These are phyloP conservation scores for Gymnosoma rotundatum DNA, from an alignment of 2,888 invertebrate species.

Conservation along the genomic window DNA sequence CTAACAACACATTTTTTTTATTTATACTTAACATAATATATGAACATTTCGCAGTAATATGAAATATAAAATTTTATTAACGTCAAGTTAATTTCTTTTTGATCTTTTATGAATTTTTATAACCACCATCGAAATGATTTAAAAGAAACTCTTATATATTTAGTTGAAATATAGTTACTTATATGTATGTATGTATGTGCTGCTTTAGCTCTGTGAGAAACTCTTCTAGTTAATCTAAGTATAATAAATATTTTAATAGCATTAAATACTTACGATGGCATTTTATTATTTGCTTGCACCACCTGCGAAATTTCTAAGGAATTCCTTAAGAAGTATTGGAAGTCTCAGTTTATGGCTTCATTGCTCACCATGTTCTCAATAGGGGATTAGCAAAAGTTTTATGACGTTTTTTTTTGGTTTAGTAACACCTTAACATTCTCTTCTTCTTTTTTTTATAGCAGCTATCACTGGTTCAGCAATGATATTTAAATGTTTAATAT, in stretches of 20 bases:
- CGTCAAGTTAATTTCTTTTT: not conserved
- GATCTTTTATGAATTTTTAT: constrained; percentile 2
- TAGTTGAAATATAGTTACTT: not conserved
- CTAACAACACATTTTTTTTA: not conserved
- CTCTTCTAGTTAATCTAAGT: constrained; percentile 38
- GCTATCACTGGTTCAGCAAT: constrained; percentile 20
- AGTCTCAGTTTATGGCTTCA: constrained; percentile 48
- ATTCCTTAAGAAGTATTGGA: constrained; percentile 10
- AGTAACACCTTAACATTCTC: constrained; percentile 36
- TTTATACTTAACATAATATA: not conserved
- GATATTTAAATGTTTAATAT: constrained; percentile 77
- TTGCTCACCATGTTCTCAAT: constrained; percentile 30
- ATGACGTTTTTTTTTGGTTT: constrained; percentile 31
- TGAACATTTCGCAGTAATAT: not conserved
- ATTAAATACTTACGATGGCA: constrained; percentile 30
- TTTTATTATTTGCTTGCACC: constrained; percentile 31
- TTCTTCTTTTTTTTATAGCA: not conserved
- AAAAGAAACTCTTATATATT: not conserved
- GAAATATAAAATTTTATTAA: not conserved
- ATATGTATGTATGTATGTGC: no score
- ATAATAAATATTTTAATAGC: constrained; percentile 39
- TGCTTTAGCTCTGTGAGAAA: not conserved
- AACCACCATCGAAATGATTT: not conserved
- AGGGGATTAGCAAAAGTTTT: constrained; percentile 53
- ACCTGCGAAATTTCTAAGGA: constrained; percentile 45